Base-by-base conservation (phyloP, 2,888 invertebrate species). In the Cosmopolites sordidus region DNA sequence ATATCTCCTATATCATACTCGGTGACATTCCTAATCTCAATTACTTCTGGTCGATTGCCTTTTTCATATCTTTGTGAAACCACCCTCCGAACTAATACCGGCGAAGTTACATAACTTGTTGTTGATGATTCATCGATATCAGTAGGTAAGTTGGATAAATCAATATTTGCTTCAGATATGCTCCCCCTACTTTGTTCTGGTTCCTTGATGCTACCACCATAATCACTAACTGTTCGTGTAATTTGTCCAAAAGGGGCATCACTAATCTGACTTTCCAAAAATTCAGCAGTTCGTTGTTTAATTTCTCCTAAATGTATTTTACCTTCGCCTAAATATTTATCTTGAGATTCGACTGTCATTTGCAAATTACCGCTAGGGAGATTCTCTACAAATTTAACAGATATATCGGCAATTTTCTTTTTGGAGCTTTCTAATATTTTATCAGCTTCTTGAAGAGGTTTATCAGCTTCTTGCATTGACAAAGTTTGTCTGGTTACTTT, bases 21-120 rank as follows among this genome's bases (percentile, higher is more conserved):
- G 22, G 62, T 63, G 33, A 71, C 67, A 33, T 62, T 61, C 17
- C 67, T 66, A 37, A 75, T 69, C 58, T 75, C 75, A 16, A 70
- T 58, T 2, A 73, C 66, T 42, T 68, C 64, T 16, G 74, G 75
- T 46, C 72, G 61, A 42, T 73, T 68, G 12, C 64, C 69, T 56
- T 64, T 68, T 3, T 69, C 49, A 29, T 71, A 60, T 38, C 68
- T 66, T 48, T 72, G 73, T 12, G 74, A 73, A 14, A 69, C 69
- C 6, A 66, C 68, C 42, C 72, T 62, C 48, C 73, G 62, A 16
- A 69, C 68, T 53, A 69, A 62, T 22, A 68, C 71, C 5, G 75
- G 75, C 15, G 75, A 73, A n/a, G 73, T 70, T 9, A 73, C 66
- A 43, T 68, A 67, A 16, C 70, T 64, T 11, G 61, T 58, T 40